Base-by-base conservation (phyloP, 2,888 invertebrate species). In the Sinodicranocentrus sp. region DNA sequence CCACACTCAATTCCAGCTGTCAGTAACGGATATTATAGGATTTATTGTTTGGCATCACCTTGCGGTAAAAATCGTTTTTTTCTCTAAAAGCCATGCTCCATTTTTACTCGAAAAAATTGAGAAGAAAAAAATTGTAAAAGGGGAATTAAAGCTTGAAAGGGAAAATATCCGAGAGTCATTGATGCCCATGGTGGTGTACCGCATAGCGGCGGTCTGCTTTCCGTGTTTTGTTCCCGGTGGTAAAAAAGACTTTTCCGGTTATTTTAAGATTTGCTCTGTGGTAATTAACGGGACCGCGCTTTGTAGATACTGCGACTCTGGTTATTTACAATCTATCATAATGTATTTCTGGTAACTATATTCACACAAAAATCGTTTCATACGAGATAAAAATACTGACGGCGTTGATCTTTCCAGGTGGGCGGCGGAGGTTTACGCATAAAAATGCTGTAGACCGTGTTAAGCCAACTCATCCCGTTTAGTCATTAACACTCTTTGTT, bases 21-120 rank as follows among this genome's bases (percentile, higher is more conserved):
- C 80, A 80, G 80, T 80, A 80, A 80, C 80, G 80, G 72, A 72
- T 80, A 80, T 80, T 80, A 80, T 52, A 72, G 80, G 80, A 80
- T 80, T 80, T 80, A 80, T 80, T 80, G 72, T 65, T 52, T 5
- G 72, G 65, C 65, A 17, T 6, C n/a, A 71, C 72, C 80, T 80
- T 80, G 80, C 80, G 80, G 80, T 80, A 72, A 80, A 80, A 80
- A 23, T 19, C 0, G n/a, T 48, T 65, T 63, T 61, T 72, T 72
- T 79, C 61, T 33, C 33, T n/a, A n/a, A n/a, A n/a, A n/a, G n/a
- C n/a, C n/a, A n/a, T n/a, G n/a, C n/a, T n/a, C n/a, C n/a, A n/a
- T n/a, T n/a, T n/a, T n/a, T n/a, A n/a, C n/a, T 63, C 43, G 33
- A 26, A 65, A 52, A 73, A 44, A 44, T 13, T 19, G 52, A 63